A percentile compares a stretch with the other conserved stretches of the same genome.
phyloP scores from a whole-genome alignment of 2,888 invertebrate species.

The Torymus tubicola region DNA sequence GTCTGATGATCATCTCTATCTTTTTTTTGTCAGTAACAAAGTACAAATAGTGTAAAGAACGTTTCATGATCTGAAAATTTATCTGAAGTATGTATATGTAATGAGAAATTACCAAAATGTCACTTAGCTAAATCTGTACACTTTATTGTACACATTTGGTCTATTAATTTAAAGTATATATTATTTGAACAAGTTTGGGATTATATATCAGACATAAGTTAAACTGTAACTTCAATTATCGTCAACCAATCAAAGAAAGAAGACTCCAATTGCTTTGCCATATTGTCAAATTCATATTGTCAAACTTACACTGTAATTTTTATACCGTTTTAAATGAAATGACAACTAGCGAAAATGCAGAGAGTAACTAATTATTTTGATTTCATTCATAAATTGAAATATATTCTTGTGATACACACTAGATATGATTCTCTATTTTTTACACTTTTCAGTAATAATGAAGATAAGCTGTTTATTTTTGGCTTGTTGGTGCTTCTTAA shows the following conservation, averaged over 20 bases:
- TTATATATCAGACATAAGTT: constrained; percentile 31
- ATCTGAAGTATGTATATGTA: constrained; percentile 17
- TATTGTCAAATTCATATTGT: constrained; percentile 49
- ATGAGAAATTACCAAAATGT: constrained; percentile 14
- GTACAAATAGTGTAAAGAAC: constrained; percentile 53
- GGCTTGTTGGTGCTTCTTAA: constrained; percentile 44
- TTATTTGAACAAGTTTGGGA: constrained; percentile 11
- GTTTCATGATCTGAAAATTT: constrained; percentile 21
- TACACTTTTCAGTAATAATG: constrained; percentile 42
- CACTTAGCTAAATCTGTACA: constrained; percentile 40
- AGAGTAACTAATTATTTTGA: constrained; percentile 52
- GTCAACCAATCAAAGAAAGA: constrained; percentile 37
- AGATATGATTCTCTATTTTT: constrained; percentile 47
- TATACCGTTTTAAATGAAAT: constrained; percentile 18
- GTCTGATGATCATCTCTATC: constrained; percentile 24
- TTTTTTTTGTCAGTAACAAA: constrained; percentile 37
- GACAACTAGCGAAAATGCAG: constrained; percentile 44
- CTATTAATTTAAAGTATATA: constrained; percentile 34
- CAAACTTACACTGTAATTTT: constrained; percentile 31
- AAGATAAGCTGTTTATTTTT: constrained; percentile 55
- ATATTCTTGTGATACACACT: constrained; percentile 32
- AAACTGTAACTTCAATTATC: constrained; percentile 47
- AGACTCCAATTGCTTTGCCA: constrained; percentile 19
- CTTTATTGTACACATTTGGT: constrained; percentile 25
- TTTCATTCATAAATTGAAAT: constrained; percentile 36